These are phyloP conservation scores for Urocolius indicus DNA, from an alignment of 2,113 vertebrate genomes.

Conservation along the genomic window DNA sequence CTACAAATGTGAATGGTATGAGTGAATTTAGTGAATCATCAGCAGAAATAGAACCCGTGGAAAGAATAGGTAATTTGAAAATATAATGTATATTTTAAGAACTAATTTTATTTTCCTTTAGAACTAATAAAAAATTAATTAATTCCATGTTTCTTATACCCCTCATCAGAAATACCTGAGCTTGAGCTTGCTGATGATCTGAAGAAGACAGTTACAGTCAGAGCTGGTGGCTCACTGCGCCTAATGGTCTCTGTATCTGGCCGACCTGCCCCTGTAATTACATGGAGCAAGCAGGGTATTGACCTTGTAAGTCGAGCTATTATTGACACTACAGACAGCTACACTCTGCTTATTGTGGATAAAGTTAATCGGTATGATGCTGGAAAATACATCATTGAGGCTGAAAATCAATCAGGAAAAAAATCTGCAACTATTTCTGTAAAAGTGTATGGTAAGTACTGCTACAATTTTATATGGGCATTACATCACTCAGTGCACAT, in stretches of 20 bases:
- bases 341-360: conserved; percentile 91
- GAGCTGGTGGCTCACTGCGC: conserved; percentile 90
- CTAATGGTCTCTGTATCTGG: conserved; percentile 90
- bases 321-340: conserved; percentile 90
- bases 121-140: conserved; percentile 8
- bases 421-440: conserved; percentile 93
- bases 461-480: background rate
- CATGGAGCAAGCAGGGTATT: conserved; percentile 91
- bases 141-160: conserved; percentile 29
- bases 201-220: conserved; percentile 92
- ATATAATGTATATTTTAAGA: background rate
- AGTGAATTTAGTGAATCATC: conserved; percentile 93
- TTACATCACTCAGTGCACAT: background rate
- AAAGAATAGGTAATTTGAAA: conserved; percentile 89
- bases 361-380: conserved; percentile 97
- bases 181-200: conserved; percentile 95
- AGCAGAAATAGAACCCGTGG: conserved; percentile 89
- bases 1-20: conserved; percentile 90
- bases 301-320: conserved; percentile 91
- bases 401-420: conserved; percentile 95
- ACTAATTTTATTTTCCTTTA: background rate
- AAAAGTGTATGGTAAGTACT: conserved; percentile 92
- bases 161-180: conserved; percentile 90
- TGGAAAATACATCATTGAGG: conserved; percentile 93
- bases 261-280: conserved; percentile 88